Percentiles rank a stretch among this genome's conserved stretches.
Evolutionary conservation across 2,888 invertebrate genomes (phyloP).

Genomic region (Conus canariensis): DNA sequence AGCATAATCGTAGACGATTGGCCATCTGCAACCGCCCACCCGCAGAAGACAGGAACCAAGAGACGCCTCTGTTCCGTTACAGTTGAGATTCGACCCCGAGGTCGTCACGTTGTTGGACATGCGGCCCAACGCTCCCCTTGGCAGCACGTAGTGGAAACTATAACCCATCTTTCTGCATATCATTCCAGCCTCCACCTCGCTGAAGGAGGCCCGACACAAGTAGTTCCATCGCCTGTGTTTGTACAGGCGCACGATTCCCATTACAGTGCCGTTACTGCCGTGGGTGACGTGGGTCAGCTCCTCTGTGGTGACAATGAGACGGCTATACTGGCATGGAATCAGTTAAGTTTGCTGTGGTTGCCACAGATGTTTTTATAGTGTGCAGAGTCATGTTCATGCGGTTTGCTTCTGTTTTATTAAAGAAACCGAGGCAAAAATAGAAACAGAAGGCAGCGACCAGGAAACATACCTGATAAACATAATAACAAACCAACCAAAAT

Average conservation of each 20-base stretch:
- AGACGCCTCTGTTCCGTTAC: not conserved
- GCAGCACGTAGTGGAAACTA: slow-evolving; percentile 59
- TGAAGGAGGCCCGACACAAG: slow-evolving; percentile 63
- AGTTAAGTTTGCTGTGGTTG: too few relatives aligned
- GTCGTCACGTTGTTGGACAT: too few relatives aligned
- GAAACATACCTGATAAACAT: too few relatives aligned
- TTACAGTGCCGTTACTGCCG: slow-evolving; percentile 57
- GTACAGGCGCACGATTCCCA: slow-evolving; percentile 64
- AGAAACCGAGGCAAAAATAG: too few relatives aligned
- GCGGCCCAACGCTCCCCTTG: slow-evolving; percentile 51
- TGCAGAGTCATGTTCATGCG: too few relatives aligned
- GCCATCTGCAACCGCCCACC: not conserved
- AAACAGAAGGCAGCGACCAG: too few relatives aligned
- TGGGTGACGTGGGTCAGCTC: slow-evolving; percentile 48
- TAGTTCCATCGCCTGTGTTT: slow-evolving; percentile 60
- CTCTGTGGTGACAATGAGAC: slow-evolving; percentile 46
- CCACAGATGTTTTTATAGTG: too few relatives aligned
- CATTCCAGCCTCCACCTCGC: slow-evolving; percentile 57
- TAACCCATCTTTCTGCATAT: slow-evolving; percentile 65
- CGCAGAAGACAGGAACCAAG: not conserved
- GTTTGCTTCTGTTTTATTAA: too few relatives aligned
- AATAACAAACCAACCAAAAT: too few relatives aligned
- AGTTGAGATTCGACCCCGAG: not conserved
- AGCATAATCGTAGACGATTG: not conserved
- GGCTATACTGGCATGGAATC: too few relatives aligned